phyloP scores from a whole-genome alignment of 2,113 vertebrate species.

The Tapirus terrestris region DNA sequence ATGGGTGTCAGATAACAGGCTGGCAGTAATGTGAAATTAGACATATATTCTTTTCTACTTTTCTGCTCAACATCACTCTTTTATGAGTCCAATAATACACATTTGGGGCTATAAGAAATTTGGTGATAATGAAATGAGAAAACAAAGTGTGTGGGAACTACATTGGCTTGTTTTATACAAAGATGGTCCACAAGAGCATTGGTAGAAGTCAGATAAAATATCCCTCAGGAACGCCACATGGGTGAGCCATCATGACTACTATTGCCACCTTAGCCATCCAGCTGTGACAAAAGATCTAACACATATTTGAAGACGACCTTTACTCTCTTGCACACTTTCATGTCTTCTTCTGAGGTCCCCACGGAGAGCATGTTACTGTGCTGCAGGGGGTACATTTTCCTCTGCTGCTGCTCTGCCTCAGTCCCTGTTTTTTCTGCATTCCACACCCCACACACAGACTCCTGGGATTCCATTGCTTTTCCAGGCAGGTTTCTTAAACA shows the following conservation, averaged over 20 bases:
- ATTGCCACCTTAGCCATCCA: neutral
- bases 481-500: neutral
- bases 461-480: neutral
- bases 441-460: neutral
- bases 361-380: fast-evolving
- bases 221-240: neutral
- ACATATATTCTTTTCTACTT: conserved; percentile 57
- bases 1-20: conserved; percentile 10
- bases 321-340: neutral
- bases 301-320: neutral
- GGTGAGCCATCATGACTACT: neutral
- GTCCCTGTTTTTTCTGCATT: neutral
- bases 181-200: neutral
- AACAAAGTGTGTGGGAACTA: neutral
- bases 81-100: conserved; percentile 4
- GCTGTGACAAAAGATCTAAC: no score
- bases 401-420: neutral
- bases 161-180: neutral
- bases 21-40: conserved; percentile 32
- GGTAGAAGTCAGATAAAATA: neutral
- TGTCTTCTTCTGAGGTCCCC: neutral
- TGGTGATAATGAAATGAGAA: conserved; percentile 55
- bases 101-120: neutral
- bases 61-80: conserved; percentile 9
- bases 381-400: neutral